Conservation (phyloP, 2,797 vertebrate species). For the Falco novaeseelandiae region DNA sequence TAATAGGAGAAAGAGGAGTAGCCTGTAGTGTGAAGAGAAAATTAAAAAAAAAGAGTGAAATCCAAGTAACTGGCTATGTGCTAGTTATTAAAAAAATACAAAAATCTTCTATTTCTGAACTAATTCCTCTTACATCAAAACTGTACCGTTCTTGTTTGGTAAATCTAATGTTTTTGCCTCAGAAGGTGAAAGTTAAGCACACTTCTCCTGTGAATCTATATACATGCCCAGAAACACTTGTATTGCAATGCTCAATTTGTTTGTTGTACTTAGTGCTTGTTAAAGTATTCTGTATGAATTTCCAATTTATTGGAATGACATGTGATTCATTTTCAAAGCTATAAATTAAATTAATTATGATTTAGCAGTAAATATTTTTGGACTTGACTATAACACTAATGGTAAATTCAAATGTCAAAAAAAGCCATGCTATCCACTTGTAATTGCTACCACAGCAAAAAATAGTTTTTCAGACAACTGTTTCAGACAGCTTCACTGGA, state of each 20-base stretch:
- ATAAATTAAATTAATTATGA: not conserved
- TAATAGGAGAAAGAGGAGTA: not conserved
- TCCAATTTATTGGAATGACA: not conserved
- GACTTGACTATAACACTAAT: not conserved
- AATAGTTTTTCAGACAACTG: not conserved
- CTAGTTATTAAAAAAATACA: fast-evolving
- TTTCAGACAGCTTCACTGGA: not conserved
- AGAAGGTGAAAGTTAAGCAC: not conserved
- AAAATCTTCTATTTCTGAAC: not conserved
- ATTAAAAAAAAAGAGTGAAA: not conserved
- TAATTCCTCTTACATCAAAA: not conserved
- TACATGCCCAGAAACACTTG: not conserved
- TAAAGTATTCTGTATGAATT: not conserved
- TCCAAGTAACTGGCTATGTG: not conserved
- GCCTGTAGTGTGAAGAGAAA: not conserved
- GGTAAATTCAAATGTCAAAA: not conserved
- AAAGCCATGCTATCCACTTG: not conserved
- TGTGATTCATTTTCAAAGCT: not conserved
- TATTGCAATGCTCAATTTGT: not conserved
- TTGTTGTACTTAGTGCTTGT: not conserved
- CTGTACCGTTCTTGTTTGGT: fast-evolving
- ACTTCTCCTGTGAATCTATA: not conserved
- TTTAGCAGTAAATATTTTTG: not conserved
- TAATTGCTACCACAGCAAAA: not conserved
- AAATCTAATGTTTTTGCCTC: not conserved